These are phyloP conservation scores for Platysteira castanea DNA, from an alignment of 2,113 vertebrate genomes.

Conservation along the genomic window DNA sequence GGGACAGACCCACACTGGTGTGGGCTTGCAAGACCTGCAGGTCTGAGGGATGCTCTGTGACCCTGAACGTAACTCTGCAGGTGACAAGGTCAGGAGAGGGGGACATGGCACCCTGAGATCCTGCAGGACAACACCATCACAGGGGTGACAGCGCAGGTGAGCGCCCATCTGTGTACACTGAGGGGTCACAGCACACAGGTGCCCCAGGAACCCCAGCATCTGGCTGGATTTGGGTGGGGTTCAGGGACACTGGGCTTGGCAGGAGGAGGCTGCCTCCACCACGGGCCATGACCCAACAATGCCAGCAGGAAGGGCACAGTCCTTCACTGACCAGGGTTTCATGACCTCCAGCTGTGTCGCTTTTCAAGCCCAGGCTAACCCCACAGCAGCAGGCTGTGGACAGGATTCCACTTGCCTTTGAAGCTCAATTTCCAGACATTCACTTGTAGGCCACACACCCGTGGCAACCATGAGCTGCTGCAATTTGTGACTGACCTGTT, in stretches of 20 bases:
- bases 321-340: not conserved
- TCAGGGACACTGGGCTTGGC: not conserved
- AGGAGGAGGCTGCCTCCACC: not conserved
- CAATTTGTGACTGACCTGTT: not conserved
- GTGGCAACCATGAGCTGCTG: not conserved
- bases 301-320: not conserved
- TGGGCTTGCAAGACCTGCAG: not conserved
- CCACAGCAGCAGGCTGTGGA: not conserved
- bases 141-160: too few species aligned
- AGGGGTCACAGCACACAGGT: rapidly evolving
- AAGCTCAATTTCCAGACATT: not conserved
- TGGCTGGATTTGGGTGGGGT: not conserved
- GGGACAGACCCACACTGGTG: not conserved
- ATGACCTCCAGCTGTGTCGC: rapidly evolving
- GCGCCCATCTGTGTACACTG: not conserved
- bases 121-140: not conserved
- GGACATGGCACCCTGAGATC: not conserved
- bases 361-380: not conserved
- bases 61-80: not conserved
- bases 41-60: not conserved
- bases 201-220: not conserved
- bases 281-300: rapidly evolving
- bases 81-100: not conserved
- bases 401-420: not conserved
- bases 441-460: not conserved